Percentiles rank a stretch among this genome's conserved stretches.
Conservation (phyloP, 2,797 vertebrate species). For the Sebastes minor region DNA sequence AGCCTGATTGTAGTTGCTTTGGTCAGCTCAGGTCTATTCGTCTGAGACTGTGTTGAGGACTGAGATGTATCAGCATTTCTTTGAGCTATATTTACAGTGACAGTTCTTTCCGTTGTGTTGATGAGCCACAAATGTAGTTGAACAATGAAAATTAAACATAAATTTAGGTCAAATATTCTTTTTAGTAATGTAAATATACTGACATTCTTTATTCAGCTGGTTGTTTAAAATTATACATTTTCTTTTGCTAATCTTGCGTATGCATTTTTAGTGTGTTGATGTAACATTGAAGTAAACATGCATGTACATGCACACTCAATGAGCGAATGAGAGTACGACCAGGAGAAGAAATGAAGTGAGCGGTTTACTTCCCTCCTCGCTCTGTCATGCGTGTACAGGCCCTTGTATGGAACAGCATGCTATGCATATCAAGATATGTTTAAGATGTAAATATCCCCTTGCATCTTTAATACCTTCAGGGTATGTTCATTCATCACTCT, state of each 20-base stretch:
- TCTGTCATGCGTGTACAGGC: constrained; percentile 23
- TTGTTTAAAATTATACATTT: background rate
- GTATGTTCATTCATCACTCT: constrained; percentile 76
- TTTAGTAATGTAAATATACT: background rate
- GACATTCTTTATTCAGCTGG: background rate
- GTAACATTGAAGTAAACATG: constrained; percentile 2
- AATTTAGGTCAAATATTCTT: background rate
- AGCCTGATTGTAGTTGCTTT: background rate
- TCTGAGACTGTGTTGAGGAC: background rate
- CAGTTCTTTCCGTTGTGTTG: background rate
- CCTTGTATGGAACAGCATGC: background rate
- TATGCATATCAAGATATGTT: constrained; percentile 65
- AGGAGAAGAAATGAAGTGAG: constrained; percentile 14
- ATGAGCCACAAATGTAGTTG: background rate
- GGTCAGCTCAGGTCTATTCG: background rate
- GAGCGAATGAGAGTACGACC: background rate
- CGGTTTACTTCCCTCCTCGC: constrained; percentile 13
- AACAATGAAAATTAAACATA: background rate
- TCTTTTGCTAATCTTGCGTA: background rate
- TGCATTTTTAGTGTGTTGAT: background rate
- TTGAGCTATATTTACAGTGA: background rate
- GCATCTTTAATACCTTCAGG: constrained; percentile 59
- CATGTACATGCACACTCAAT: background rate
- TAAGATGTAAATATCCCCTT: constrained; percentile 70
- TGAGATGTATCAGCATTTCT: background rate